Base-by-base conservation (phyloP, 2,113 vertebrate genomes). In the Strix aluco region DNA sequence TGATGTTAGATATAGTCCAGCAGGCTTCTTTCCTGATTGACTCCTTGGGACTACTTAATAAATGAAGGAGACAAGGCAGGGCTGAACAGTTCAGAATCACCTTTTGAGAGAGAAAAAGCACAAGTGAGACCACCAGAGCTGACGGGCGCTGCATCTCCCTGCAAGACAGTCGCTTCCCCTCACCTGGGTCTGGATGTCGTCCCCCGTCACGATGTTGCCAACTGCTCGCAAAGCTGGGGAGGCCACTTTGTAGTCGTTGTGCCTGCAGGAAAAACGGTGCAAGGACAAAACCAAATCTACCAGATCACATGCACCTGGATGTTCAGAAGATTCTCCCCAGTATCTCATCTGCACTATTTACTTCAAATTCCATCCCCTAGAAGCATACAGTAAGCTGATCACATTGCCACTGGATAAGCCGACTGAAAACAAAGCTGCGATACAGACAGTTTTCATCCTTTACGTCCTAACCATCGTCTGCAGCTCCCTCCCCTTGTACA, bases 1-100 rank as follows among this genome's bases (percentile, higher is more conserved):
- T 99, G 98, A 99, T 99, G 91, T 99, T 99, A 46, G 99, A 99
- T 97, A 99, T 99, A 85, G 99, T 99, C 99, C 99, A 99, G 96
- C 99, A 99, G 4, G 99, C 99, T 97, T 99, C 99, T 97, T 99
- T 99, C 91, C 99, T 98, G 91, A 99, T 99, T 44, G 99, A 99
- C 90, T 99, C 99, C 97, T 99, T 99, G 92, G 99, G 99, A 26
- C 99, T 99, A 95, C 99, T 99, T 96, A 99, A 97, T 49, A 99
- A 98, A 96, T 99, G 99, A 49, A 99, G 98, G 80, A 99, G 99
- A 93, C 99, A 99, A 77, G 99, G 99, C 79, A 99, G 98, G 71
- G 99, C 99, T 5, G 99, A 99, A 96, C 99, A 99, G 98, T 99
- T 99, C 89, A 99, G 98, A 92, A 99, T 99, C 94, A 99, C 99